Evolutionary conservation across 2,113 vertebrate genomes (phyloP), one percentile per base, ranked within the genome.

Genomic region (Mastomys natalensis): DNA sequence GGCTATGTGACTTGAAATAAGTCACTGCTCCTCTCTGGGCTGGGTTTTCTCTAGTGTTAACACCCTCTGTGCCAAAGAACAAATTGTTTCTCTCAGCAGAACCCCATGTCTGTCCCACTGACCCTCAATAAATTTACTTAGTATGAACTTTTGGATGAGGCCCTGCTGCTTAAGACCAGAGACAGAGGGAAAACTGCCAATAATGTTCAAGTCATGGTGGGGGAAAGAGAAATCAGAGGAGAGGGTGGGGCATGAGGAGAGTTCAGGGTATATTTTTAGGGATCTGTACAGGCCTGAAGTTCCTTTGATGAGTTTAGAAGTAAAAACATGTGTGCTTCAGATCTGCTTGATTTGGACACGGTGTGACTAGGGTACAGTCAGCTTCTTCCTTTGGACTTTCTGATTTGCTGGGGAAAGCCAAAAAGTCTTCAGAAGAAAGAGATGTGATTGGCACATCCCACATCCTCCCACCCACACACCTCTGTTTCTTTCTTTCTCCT

Each of bases 251-350:
- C 51, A 45, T 19, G 2, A 70, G 66, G 55, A 37, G 51, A 77
- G 73, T 73, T 72, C 84, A 8, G 29, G 3, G 3, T 92, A 43
- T 90, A 88, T 96, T 96, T 97, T 95, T 97, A 95, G 92, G 94
- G 9, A 85, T 76, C 58, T 17, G 60, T 31, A 55, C 89, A 92
- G 77, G 86, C 72, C 81, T 66, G 45, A 51, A 48, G 70, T 55
- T 58, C 81, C 84, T 95, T 53, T 89, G 95, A 90, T 96, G 94
- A 53, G 48, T 80, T 74, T 86, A 89, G 72, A 95, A 96, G 95
- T 78, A 89, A 93, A 96, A 97, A 24, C 92, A 81, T 22, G 45
- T 90, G 90, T 73, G 91, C 7, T 22, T 26, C 7, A 0, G 21
- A 34, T 80, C 74, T 51, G 53, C 91, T 82, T 66, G 82, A 94